A percentile compares a stretch with the other conserved stretches of the same genome.
These are phyloP conservation scores for Drosophila fungiperda DNA, from an alignment of 2,888 invertebrate species.

Conservation along the genomic window DNA sequence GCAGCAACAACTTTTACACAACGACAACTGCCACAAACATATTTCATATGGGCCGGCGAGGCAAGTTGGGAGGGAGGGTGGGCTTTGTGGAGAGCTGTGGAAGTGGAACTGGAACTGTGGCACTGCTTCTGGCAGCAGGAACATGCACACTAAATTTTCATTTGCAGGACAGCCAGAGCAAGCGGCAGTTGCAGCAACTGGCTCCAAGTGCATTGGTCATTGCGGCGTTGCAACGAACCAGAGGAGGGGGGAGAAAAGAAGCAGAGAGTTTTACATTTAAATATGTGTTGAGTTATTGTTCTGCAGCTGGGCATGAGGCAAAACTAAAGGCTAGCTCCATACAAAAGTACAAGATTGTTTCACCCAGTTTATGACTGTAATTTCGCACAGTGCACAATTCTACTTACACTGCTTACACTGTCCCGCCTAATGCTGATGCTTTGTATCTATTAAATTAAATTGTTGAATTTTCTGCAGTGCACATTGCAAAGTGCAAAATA, in stretches of 20 bases:
- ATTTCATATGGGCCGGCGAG: constrained; percentile 38
- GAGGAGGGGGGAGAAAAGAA: background rate
- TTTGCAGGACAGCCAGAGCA: constrained; percentile 62
- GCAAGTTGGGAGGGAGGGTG: background rate
- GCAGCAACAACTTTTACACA: constrained; percentile 58
- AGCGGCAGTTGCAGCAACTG: constrained; percentile 34
- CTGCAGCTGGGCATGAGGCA: constrained; percentile 46
- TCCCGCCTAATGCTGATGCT: constrained; percentile 22
- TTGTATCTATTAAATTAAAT: constrained; percentile 77
- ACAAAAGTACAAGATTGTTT: constrained; percentile 42
- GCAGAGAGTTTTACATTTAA: constrained; percentile 66
- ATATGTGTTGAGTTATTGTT: constrained; percentile 80
- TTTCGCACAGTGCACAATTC: constrained; percentile 43
- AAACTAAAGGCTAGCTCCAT: constrained; percentile 14
- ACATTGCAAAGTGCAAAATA: background rate
- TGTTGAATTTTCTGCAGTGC: constrained; percentile 72
- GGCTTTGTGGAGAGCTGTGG: background rate
- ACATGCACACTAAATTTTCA: constrained; percentile 79
- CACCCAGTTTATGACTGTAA: constrained; percentile 41
- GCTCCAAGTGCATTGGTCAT: constrained; percentile 19
- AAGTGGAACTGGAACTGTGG: constrained; percentile 6
- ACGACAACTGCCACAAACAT: constrained; percentile 55
- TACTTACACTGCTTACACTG: constrained; percentile 7
- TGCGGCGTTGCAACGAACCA: background rate
- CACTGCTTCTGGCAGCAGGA: constrained; percentile 70